Conservation (phyloP, 2,797 vertebrate species). For the Centroberyx gerrardi region DNA sequence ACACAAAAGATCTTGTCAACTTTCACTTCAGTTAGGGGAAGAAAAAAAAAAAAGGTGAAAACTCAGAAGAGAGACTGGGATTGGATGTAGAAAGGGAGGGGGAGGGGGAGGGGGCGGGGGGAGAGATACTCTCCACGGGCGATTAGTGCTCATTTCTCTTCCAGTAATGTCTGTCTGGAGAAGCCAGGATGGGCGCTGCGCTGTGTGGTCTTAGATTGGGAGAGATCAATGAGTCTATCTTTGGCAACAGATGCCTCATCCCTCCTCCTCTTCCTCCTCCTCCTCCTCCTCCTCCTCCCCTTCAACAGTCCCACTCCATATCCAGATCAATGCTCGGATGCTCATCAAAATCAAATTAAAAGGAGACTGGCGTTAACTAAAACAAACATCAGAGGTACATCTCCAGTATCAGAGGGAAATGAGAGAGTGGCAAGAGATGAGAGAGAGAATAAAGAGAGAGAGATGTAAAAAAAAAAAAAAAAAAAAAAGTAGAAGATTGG, state of each 20-base stretch:
- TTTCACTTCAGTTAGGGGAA: background rate
- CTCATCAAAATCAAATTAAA: background rate
- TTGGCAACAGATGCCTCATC: background rate
- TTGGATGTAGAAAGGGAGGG: background rate
- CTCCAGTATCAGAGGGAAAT: background rate
- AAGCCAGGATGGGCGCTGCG: background rate
- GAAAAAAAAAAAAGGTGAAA: background rate
- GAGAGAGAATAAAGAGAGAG: background rate
- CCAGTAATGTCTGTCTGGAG: background rate
- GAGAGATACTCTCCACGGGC: background rate
- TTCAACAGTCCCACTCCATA: background rate
- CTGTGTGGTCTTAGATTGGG: background rate
- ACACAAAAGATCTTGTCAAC: background rate
- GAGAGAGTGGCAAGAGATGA: background rate
- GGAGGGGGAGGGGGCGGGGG: background rate
- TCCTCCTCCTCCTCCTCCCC: background rate
- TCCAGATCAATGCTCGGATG: conserved; percentile 4
- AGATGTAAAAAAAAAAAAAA: background rate
- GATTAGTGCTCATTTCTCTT: background rate
- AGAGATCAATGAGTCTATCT: conserved; percentile 17
- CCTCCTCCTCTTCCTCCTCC: background rate
- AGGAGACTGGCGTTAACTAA: too few relatives aligned
- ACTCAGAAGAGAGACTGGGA: background rate
- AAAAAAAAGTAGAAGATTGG: background rate
- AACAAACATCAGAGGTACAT: conserved; percentile 18